Percentiles rank a stretch among this genome's conserved stretches.
phyloP scores from a whole-genome alignment of 2,888 invertebrate genomes.

The Glyphotaelius pellucidus region DNA sequence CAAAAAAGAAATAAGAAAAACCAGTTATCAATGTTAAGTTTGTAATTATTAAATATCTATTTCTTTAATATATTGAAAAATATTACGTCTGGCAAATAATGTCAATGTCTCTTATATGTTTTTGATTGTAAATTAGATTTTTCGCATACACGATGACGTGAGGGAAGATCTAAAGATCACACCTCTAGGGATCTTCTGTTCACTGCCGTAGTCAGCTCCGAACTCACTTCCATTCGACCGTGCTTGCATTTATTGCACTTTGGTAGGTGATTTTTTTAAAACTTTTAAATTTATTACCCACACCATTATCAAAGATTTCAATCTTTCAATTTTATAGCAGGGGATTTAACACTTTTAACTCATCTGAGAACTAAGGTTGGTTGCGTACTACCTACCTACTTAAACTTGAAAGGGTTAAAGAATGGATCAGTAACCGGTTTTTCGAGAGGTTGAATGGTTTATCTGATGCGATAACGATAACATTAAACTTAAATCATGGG shows the following conservation, averaged over 20 bases:
- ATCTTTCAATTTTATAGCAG: background rate
- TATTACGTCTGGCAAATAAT: too few species aligned
- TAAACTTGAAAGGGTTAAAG: background rate
- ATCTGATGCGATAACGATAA: background rate
- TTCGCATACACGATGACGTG: too few species aligned
- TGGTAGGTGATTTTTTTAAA: background rate
- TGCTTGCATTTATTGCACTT: background rate
- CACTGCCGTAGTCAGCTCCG: too few species aligned
- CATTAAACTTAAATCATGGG: background rate
- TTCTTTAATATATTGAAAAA: too few species aligned
- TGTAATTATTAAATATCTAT: too few species aligned
- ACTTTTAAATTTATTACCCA: background rate
- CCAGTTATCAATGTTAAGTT: too few species aligned
- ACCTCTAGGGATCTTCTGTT: too few species aligned
- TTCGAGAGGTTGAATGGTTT: background rate
- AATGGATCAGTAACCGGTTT: background rate
- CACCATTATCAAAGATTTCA: background rate
- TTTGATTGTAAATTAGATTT: too few species aligned
- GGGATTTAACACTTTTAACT: background rate
- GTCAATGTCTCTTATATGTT: too few species aligned
- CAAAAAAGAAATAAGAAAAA: too few species aligned
- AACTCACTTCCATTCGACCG: background rate
- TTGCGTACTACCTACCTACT: background rate
- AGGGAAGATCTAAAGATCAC: too few species aligned
- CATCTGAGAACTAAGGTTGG: background rate